These are phyloP conservation scores for Rhagoletis zephyria DNA, from an alignment of 1,140 invertebrate species.

Conservation along the genomic window DNA sequence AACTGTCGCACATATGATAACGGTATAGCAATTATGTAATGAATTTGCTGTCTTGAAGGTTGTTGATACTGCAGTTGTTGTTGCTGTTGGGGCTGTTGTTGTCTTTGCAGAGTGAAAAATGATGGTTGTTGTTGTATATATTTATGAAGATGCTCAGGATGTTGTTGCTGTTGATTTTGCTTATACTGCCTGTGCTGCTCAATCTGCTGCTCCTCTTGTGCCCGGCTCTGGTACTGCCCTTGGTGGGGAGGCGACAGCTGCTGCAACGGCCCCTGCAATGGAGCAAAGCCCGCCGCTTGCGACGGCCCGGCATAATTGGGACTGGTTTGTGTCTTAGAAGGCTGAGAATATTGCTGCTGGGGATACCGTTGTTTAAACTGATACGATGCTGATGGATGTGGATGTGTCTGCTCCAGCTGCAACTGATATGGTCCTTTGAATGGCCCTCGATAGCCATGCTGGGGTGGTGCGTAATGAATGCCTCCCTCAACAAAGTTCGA, in stretches of 20 bases:
- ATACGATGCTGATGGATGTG: conserved; percentile 24
- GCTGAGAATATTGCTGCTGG: neutral
- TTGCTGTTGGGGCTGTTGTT: neutral
- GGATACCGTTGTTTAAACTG: neutral
- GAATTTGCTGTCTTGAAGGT: conserved; percentile 59
- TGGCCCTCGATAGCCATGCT: neutral
- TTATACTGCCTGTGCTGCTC: neutral
- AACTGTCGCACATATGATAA: conserved; percentile 68
- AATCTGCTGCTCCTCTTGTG: neutral
- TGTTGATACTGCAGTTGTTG: conserved; percentile 50
- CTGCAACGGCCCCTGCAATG: neutral
- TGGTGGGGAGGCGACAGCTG: neutral
- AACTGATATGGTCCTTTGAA: conserved; percentile 50
- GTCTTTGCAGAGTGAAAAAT: neutral
- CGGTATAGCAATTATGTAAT: conserved; percentile 70
- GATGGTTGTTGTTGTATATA: neutral
- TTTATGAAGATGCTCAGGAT: neutral
- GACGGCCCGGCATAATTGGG: neutral
- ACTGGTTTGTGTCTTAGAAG: neutral
- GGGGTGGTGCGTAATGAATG: conserved; percentile 22
- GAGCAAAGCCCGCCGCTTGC: neutral
- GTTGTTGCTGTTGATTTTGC: neutral
- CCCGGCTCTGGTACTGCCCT: neutral
- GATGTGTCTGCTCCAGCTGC: conserved; percentile 58
- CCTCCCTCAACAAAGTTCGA: neutral